Evolutionary conservation across 53 echinoderm and acorn worm species (phyloP).

Genomic region (Paelopatides confundens): DNA sequence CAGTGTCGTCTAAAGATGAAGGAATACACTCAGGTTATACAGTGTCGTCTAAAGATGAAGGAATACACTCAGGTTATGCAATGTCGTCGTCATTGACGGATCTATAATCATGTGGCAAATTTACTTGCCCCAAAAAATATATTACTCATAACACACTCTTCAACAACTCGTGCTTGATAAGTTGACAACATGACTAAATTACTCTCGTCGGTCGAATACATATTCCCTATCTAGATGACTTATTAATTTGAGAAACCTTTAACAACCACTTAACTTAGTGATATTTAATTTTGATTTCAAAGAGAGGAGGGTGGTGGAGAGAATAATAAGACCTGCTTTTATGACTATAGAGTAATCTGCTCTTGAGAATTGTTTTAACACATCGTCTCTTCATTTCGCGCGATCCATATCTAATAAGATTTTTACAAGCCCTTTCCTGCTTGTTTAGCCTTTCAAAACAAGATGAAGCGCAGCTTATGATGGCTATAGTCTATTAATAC

Average conservation of each 20-base stretch:
- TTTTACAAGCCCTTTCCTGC: conserved; percentile 47
- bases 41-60: too few relatives aligned
- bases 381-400: not conserved
- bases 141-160: too few relatives aligned
- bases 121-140: too few relatives aligned
- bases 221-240: not conserved
- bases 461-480: conserved; percentile 1
- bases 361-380: not conserved
- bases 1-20: too few relatives aligned
- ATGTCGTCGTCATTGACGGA: too few relatives aligned
- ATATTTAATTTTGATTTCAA: not conserved
- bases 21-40: too few relatives aligned
- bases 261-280: conserved; percentile 4
- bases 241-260: not conserved
- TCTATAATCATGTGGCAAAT: too few relatives aligned
- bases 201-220: not conserved
- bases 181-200: too few relatives aligned
- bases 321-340: not conserved
- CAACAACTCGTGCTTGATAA: too few relatives aligned
- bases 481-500: conserved; percentile 15
- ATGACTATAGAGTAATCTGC: not conserved
- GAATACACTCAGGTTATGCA: too few relatives aligned
- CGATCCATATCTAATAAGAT: conserved; percentile 37
- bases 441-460: conserved; percentile 33
- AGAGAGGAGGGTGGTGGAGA: not conserved